Conservation (phyloP, 2,888 invertebrate species). For the Lasius platythorax region DNA sequence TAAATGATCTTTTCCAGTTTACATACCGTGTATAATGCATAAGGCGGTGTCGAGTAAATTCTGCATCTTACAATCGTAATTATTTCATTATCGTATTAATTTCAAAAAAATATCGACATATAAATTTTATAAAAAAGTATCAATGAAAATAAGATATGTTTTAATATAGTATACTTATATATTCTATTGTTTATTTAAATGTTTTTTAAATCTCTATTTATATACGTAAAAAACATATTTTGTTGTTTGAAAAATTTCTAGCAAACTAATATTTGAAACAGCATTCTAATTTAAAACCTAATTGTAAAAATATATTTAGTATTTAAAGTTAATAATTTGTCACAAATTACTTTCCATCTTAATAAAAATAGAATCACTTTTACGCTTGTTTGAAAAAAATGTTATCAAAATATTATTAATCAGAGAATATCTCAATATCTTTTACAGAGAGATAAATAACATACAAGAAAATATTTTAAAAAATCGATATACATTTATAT, state of each 20-base stretch:
- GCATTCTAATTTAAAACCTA: neutral
- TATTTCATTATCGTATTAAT: conserved; percentile 15
- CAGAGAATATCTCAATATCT: neutral
- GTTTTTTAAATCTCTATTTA: neutral
- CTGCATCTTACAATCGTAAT: neutral
- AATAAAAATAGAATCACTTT: neutral
- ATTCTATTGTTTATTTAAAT: neutral
- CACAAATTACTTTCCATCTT: neutral
- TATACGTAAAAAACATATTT: neutral
- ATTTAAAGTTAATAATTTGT: neutral
- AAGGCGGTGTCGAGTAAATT: conserved; percentile 3
- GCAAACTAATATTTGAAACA: neutral
- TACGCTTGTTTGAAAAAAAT: neutral
- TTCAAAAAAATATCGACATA: neutral
- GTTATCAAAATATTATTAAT: neutral
- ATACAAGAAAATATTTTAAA: neutral
- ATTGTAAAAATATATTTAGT: neutral
- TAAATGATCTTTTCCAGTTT: conserved; percentile 80
- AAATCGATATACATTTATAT: neutral
- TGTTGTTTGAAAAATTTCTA: neutral
- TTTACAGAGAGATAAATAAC: neutral
- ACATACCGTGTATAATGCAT: conserved; percentile 50
- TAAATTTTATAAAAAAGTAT: neutral
- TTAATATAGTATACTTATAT: neutral
- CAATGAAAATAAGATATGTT: neutral